phyloP scores from a whole-genome alignment of 1,140 invertebrate species.

The Leptinotarsa lineolata region DNA sequence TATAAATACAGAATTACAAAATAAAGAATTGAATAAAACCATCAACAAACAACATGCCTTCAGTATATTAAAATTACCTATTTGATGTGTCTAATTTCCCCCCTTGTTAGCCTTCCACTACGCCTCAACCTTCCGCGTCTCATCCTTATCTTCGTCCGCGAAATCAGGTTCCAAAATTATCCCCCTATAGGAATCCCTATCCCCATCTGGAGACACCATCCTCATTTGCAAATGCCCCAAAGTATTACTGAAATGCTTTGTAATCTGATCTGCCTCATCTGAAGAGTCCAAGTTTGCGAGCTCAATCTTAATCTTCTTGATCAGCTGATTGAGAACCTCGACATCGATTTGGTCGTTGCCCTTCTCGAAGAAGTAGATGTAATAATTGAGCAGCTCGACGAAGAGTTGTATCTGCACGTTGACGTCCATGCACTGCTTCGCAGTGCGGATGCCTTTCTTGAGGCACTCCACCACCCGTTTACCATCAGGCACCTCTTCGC shows the following conservation, averaged over 20 bases:
- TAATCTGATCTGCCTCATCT: slow-evolving; percentile 95
- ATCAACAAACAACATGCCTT: too few species aligned
- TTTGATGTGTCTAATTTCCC: neutral
- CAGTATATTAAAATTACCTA: too few species aligned
- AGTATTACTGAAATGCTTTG: slow-evolving; percentile 91
- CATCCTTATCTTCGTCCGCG: neutral
- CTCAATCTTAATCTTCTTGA: slow-evolving; percentile 90
- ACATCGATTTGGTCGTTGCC: slow-evolving; percentile 79
- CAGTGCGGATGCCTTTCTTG: slow-evolving; percentile 93
- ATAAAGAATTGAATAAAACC: too few species aligned
- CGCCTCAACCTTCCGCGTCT: neutral
- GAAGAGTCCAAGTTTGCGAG: slow-evolving; percentile 89
- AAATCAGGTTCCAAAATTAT: slow-evolving; percentile 51
- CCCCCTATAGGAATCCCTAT: slow-evolving; percentile 68
- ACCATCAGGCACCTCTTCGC: slow-evolving; percentile 84
- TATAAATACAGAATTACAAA: too few species aligned
- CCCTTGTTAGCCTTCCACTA: neutral
- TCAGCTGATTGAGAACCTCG: slow-evolving; percentile 82
- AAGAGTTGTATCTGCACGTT: slow-evolving; percentile 94
- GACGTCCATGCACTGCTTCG: slow-evolving; percentile 97
- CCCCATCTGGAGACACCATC: slow-evolving; percentile 67
- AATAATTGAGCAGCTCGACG: slow-evolving; percentile 92
- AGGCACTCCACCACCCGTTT: slow-evolving; percentile 89
- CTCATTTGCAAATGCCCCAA: slow-evolving; percentile 75
- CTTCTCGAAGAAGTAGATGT: slow-evolving; percentile 93